Conservation (phyloP, 2,113 vertebrate genomes). For the Neogobius melanostomus region DNA sequence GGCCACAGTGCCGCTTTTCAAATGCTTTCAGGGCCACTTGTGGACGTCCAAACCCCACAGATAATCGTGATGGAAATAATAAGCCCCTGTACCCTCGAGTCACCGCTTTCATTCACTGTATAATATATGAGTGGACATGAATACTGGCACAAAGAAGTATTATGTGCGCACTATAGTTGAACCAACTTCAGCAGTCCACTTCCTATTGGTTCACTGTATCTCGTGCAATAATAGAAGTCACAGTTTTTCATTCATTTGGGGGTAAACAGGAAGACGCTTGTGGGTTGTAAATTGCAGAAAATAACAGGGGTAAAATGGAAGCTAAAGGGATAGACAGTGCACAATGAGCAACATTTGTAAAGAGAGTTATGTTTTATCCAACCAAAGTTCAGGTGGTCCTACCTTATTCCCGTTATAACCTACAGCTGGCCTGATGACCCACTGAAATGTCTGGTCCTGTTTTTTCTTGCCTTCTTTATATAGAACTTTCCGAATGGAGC, state of each 20-base stretch:
- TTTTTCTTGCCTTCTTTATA: not conserved
- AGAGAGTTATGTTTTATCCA: no score
- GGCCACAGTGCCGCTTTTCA: constrained; percentile 37
- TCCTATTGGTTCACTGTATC: constrained; percentile 28
- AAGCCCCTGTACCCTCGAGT: constrained; percentile 35
- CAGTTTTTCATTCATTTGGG: not conserved
- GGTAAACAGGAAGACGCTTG: not conserved
- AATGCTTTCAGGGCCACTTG: constrained; percentile 26
- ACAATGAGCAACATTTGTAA: no score
- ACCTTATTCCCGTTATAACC: not conserved
- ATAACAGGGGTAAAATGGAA: not conserved
- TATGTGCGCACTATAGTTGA: constrained; percentile 20
- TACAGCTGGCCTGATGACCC: not conserved
- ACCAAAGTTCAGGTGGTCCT: constrained; percentile 1
- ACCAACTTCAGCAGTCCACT: constrained; percentile 28
- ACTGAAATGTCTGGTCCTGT: not conserved
- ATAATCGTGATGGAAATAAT: constrained; percentile 26
- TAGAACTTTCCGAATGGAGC: not conserved
- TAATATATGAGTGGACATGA: constrained; percentile 33
- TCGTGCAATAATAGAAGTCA: constrained; percentile 4
- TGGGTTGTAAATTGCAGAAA: not conserved
- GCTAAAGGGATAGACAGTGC: not conserved
- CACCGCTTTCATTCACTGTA: constrained; percentile 26
- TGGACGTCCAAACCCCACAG: constrained; percentile 45
- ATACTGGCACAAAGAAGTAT: constrained; percentile 8